Evolutionary conservation across 2,113 vertebrate genomes (phyloP), one percentile per base, ranked within the genome.

Genomic region (Motacilla tschutschensis): DNA sequence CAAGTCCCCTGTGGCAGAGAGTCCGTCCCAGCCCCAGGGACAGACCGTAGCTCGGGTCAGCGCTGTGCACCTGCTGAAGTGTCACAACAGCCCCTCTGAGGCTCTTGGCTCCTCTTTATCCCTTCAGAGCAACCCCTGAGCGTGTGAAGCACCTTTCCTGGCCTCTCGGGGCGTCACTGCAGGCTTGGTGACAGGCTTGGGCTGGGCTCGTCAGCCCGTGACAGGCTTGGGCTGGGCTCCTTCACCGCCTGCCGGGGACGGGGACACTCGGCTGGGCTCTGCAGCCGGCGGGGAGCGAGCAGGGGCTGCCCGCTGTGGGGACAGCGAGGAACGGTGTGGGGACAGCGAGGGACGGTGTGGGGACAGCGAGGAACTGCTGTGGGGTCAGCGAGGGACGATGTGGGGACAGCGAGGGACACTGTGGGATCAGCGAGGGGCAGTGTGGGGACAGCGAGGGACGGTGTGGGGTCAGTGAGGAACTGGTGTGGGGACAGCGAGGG

Each of bases 201-300:
- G 43, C 4, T 8, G 7, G 4, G 6, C 64, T 26, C 63, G 64
- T 50, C 84, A 54, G 5, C 57, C 1, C 3, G 3, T 1, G 20
- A 67, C 59, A 10, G 59, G 38, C 53, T 67, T 80, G 87, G 48
- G 76, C 65, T 33, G 14, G 28, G 31, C 10, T 19, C 0, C 54
- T 74, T 6, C 36, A 7, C 1, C 3, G 4, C 5, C 26, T 33
- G 33, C 33, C 33, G 33, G 33, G 33, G 33, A 33, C 33, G 33
- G 33, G 33, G 33, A 33, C 33, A 33, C 33, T 40, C 35, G 5
- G 43, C 22, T 14, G 1, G 31, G 6, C 6, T 57, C 54, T 69
- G 59, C 3, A 1, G 0, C 2, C 2, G 35, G 46, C 8, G 1
- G 14, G 38, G 48, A 35, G 36, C 11, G 26, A 29, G 44, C 21